Conservation (phyloP, 2,113 vertebrate species). For the Gymnarchus niloticus region DNA sequence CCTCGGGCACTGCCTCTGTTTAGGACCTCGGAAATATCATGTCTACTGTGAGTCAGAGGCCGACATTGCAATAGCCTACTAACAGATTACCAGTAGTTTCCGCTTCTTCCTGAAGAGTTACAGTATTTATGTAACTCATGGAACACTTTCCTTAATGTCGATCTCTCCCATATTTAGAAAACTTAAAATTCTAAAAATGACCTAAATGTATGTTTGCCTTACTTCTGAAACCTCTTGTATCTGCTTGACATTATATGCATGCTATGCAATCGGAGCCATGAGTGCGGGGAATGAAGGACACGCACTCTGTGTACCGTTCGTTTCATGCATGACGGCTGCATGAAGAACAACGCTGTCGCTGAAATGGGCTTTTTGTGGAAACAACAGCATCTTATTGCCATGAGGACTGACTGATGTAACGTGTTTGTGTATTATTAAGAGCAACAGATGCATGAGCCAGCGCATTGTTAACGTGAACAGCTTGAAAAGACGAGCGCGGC, state of each 20-base stretch:
- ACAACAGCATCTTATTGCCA: neutral
- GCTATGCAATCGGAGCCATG: neutral
- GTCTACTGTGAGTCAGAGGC: slow-evolving; percentile 29
- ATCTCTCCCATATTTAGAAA: neutral
- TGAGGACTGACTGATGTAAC: slow-evolving; percentile 11
- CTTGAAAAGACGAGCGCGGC: neutral
- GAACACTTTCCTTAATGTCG: neutral
- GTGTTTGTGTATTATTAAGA: slow-evolving; percentile 15
- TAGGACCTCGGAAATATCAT: slow-evolving; percentile 34
- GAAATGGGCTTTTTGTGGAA: neutral
- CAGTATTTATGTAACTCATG: neutral
- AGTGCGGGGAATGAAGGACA: neutral
- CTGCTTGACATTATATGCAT: neutral
- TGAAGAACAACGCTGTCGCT: neutral
- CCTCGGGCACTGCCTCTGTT: slow-evolving; percentile 35
- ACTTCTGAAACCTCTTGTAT: neutral
- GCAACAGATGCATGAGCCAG: neutral
- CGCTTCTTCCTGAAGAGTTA: neutral
- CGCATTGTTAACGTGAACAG: neutral
- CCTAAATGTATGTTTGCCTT: neutral
- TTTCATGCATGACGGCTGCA: neutral
- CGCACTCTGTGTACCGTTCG: neutral
- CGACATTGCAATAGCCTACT: slow-evolving; percentile 26
- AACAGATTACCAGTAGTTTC: neutral
- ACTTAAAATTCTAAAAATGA: neutral